Base-by-base conservation (phyloP, 2,113 vertebrate genomes). In the Corynorhinus townsendii region DNA sequence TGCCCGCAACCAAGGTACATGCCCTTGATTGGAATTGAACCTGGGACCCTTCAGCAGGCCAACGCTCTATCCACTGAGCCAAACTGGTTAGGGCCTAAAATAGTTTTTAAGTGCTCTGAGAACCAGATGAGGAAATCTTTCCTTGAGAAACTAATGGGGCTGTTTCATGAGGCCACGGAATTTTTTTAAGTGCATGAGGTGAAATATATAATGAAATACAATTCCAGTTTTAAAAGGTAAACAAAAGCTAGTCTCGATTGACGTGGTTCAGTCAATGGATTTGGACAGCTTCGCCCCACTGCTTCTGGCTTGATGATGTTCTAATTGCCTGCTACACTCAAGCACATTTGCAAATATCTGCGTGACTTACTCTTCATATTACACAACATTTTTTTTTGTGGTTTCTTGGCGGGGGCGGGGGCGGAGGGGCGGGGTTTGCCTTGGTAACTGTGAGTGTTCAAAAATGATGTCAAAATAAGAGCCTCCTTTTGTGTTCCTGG, bases 391-490 rank as follows among this genome's bases (percentile, higher is more conserved):
- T 91, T 91, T 91, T 77, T 43, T 75, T 68, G 33, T 77, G 28
- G 38, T 66, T 89, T 94, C 49, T 26, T 20, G 59, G 40, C 16
- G 5, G 52, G 40, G 20, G 5, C n/a, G n/a, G n/a, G n/a, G n/a
- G n/a, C n/a, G n/a, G n/a, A n/a, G n/a, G n/a, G n/a, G n/a, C n/a
- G 5, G 11, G 11, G 69, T 40, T 62, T 33, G 26, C 12, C 33
- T 91, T 85, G 20, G 28, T 81, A 92, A 76, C 47, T 26, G 20
- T 49, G 38, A 86, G n/a, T 77, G 17, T 92, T 90, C 30, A 59
- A 94, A 89, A 83, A 47, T 33, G n/a, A 35, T 64, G 40, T n/a
- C 43, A 54, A 92, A 91, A 76, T 71, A 64, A 89, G 83, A 84
- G 19, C 17, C 12, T 64, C 35, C 54, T 45, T 91, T 81, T 81